These are phyloP conservation scores for Stenotaenia linearis DNA, from an alignment of 2,888 invertebrate species.

Conservation along the genomic window DNA sequence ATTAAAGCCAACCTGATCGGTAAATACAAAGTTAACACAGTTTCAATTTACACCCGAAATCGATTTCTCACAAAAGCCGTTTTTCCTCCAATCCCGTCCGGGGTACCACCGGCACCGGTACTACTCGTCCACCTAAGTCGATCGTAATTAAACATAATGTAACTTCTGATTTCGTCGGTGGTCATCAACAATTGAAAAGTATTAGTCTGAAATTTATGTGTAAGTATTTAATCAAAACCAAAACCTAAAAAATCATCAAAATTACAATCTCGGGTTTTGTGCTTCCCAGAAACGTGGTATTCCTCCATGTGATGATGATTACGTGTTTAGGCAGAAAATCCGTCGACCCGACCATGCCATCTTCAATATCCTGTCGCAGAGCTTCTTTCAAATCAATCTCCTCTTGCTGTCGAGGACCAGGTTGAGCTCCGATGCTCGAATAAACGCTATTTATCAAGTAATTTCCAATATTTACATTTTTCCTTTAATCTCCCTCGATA, in stretches of 20 bases:
- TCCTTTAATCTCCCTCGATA: too few relatives aligned
- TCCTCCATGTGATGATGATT: constrained; percentile 89
- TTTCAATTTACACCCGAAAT: not conserved
- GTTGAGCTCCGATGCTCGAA: not conserved
- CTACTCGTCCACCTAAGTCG: constrained; percentile 87
- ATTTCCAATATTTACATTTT: too few relatives aligned
- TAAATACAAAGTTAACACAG: not conserved
- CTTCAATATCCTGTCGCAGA: constrained; percentile 78
- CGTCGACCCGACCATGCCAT: constrained; percentile 81
- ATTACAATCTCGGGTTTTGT: constrained; percentile 32
- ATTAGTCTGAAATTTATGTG: constrained; percentile 62
- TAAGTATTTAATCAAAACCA: not conserved
- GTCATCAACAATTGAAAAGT: constrained; percentile 92
- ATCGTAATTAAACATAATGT: constrained; percentile 90
- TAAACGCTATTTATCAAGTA: too few relatives aligned
- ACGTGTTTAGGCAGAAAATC: constrained; percentile 87
- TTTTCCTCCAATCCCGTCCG: constrained; percentile 75
- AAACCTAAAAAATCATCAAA: not conserved
- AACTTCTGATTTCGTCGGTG: constrained; percentile 89
- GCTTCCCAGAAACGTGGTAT: constrained; percentile 86
- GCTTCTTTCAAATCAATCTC: constrained; percentile 63
- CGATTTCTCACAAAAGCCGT: constrained; percentile 69
- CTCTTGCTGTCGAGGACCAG: not conserved
- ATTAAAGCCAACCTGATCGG: constrained; percentile 86
- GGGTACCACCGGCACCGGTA: constrained; percentile 83